A percentile compares a stretch with the other conserved stretches of the same genome.
Evolutionary conservation across 2,888 invertebrate genomes (phyloP).

Genomic region (Druceiella hillmani): DNA sequence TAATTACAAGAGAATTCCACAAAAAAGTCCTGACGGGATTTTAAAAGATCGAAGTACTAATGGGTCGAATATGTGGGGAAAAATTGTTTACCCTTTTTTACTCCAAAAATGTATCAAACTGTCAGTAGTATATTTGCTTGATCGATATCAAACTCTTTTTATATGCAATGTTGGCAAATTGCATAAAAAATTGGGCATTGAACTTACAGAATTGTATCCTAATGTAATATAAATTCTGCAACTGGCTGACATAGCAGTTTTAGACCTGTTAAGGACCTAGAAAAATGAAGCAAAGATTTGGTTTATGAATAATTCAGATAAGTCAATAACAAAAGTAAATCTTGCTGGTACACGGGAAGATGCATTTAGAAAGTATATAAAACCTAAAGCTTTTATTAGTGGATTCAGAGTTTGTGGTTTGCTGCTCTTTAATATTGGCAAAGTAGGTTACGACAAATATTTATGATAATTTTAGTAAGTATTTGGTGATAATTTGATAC

Average conservation of each 20-base stretch:
- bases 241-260: constrained; percentile 28
- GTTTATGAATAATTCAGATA: background rate
- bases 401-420: constrained; percentile 18
- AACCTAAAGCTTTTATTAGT: constrained; percentile 17
- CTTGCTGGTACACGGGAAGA: background rate
- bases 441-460: no score
- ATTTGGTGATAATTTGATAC: no score
- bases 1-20: constrained; percentile 25
- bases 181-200: constrained; percentile 22
- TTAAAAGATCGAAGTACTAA: constrained; percentile 27
- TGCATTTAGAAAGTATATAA: constrained; percentile 12
- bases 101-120: constrained; percentile 22
- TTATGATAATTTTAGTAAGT: no score
- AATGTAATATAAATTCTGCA: constrained; percentile 26
- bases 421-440: no score
- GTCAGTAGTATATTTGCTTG: constrained; percentile 27
- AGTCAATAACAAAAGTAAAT: constrained; percentile 4
- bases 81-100: constrained; percentile 24
- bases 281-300: constrained; percentile 2
- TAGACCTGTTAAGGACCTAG: constrained; percentile 13
- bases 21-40: constrained; percentile 19
- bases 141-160: constrained; percentile 27
- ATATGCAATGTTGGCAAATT: constrained; percentile 24
- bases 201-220: constrained; percentile 26
- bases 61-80: constrained; percentile 28